Base-by-base conservation (phyloP, 2,888 invertebrate genomes). In the Acleris holmiana region DNA sequence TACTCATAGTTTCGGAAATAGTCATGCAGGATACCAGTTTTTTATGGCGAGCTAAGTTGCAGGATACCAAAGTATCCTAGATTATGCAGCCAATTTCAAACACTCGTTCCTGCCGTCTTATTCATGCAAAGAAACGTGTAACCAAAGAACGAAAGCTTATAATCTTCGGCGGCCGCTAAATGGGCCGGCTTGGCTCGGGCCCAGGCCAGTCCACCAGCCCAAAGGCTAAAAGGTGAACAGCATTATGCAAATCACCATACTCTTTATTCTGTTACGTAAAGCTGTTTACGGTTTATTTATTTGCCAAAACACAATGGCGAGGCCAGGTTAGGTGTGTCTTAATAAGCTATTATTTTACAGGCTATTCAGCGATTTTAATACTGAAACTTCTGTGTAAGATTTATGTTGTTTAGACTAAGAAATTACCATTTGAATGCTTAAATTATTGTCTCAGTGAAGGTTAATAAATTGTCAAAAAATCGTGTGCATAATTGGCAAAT, bases 221-320 rank as follows among this genome's bases (percentile, higher is more conserved):
- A 77, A 83, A 81, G 85, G 82, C 83, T 83, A 84, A 90, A 91
- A 90, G 90, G 91, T 89, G 88, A 84, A 87, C 84, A 84, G 83
- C 79, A 89, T 90, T 91, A 91, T 91, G 91, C 84, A 91, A 91
- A 91, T 91, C 79, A 83, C 79, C 80, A 76, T 82, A 86, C 86
- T 89, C 91, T 89, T 91, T 91, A 89, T 90, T 88, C 83, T 82
- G 79, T 78, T 77, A 82, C 76, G 79, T 85, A 81, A 84, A 79
- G 80, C 82, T 86, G 84, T 86, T 88, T 87, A 86, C 85, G 85
- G 87, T 89, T 89, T 88, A 87, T 88, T 89, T 89, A 88, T 88
- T 87, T 83, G 78, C 78, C 76, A 80, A 83, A 80, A 80, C 81
- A 82, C 83, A 86, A 72, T 60, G 29, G 53, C 41, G 50, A 44